Evolutionary conservation across 2,797 vertebrate genomes (phyloP), one percentile per base, ranked within the genome.

Genomic region (Spizella passerina): DNA sequence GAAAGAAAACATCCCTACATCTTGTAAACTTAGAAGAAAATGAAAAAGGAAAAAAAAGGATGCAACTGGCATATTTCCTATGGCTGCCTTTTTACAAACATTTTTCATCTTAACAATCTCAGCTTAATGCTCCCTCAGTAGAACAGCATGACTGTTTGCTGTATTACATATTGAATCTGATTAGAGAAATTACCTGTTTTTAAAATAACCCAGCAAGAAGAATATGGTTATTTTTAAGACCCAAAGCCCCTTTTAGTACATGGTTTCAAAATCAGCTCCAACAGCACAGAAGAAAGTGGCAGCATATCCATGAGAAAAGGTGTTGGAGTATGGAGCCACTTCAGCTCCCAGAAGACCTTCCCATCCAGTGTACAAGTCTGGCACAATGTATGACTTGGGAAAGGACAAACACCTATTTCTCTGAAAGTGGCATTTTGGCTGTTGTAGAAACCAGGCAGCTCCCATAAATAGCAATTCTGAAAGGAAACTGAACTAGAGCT

Each of bases 101-200:
- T 61, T 83, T 93, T 90, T 75, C 30, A 68, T 43, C 1, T 71
- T 64, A 46, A 23, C 3, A 50, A 0, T n/a, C 64, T 23, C 12
- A 83, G 82, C 30, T 22, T 55, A 32, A 53, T 14, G 52, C 20
- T 84, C 46, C n/a, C 53, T 69, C 50, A 79, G n/a, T 75, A 70
- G 20, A 96, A 55, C 43, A 88, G 47, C 50, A 83, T 3, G 0
- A 79, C 27, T 82, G 56, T 87, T 78, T 79, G 32, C 44, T 53
- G n/a, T 29, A 93, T 82, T 82, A 86, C 19, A 46, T 12, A 12
- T 44, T 56, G 72, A 86, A 84, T 65, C 43, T 72, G 59, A 93
- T 88, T 93, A 88, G 32, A 92, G 36, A 86, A 92, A 88, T 47
- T 0, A 88, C 55, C 83, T 79, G 41, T 72, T 88, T 95, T 88